Evolutionary conservation across 30 jellyfish, hydroid and myxozoan genomes (phyloP).

Genomic region (Hydractinia echinata): DNA sequence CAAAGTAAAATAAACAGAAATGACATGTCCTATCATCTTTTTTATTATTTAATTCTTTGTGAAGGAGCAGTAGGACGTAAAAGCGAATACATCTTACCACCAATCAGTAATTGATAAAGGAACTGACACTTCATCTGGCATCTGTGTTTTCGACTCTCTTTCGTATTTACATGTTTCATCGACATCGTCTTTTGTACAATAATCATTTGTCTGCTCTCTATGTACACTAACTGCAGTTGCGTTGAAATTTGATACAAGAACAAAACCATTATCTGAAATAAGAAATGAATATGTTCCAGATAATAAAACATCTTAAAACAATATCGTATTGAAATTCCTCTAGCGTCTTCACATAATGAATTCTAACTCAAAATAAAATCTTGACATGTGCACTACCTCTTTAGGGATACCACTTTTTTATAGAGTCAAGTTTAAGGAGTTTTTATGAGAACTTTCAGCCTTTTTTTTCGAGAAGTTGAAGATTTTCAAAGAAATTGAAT

Average conservation of each 20-base stretch:
- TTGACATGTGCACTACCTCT: no score
- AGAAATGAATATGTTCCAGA: background rate
- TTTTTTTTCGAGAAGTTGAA: no score
- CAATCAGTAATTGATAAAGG: conserved; percentile 57
- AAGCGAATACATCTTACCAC: conserved; percentile 30
- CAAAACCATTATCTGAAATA: conserved; percentile 66
- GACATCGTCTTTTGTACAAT: background rate
- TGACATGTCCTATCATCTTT: no score
- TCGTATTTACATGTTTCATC: background rate
- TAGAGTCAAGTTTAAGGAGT: no score
- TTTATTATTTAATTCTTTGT: background rate
- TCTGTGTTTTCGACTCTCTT: background rate
- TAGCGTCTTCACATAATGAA: no score
- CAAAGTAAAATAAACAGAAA: no score
- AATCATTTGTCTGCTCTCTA: background rate
- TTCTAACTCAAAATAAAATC: no score
- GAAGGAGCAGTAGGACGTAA: background rate
- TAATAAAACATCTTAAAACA: no score
- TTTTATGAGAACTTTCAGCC: no score
- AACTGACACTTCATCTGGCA: conserved; percentile 13
- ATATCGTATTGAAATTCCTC: no score
- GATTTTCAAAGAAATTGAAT: no score
- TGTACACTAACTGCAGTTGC: background rate
- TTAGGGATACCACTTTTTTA: no score
- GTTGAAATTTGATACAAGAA: conserved; percentile 3